Evolutionary conservation across 1,140 invertebrate genomes (phyloP).

Genomic region (Ruditapes philippinarum): DNA sequence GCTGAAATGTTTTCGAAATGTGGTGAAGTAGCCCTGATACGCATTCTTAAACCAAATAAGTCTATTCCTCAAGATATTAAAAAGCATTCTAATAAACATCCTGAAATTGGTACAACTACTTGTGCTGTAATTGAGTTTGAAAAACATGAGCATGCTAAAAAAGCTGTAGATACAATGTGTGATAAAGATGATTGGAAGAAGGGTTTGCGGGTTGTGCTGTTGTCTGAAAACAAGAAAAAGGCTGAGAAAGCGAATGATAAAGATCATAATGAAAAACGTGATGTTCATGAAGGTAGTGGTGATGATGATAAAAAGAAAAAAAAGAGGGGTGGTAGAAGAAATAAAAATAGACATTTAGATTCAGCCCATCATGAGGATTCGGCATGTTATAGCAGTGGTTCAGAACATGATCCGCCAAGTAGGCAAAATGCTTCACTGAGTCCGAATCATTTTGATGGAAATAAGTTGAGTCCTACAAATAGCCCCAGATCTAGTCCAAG

Average conservation of each 20-base stretch:
- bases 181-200: conserved; percentile 87
- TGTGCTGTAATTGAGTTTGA: conserved; percentile 97
- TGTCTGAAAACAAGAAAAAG: conserved; percentile 82
- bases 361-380: conserved; percentile 79
- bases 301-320: conserved; percentile 80
- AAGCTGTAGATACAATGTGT: conserved; percentile 90
- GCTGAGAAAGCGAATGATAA: conserved; percentile 78
- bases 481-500: conserved; percentile 77
- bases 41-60: conserved; percentile 94
- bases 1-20: conserved; percentile 95
- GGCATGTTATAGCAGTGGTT: conserved; percentile 83
- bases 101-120: conserved; percentile 93
- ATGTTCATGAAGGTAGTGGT: conserved; percentile 72
- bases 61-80: conserved; percentile 95
- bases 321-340: conserved; percentile 75
- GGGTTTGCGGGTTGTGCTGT: conserved; percentile 87
- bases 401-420: conserved; percentile 79
- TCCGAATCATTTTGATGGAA: conserved; percentile 64
- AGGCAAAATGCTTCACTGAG: conserved; percentile 54
- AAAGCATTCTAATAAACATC: conserved; percentile 95
- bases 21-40: conserved; percentile 95
- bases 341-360: conserved; percentile 81
- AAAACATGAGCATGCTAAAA: conserved; percentile 93
- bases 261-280: conserved; percentile 59
- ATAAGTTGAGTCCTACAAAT: conserved; percentile 75